Conservation (phyloP, 2,113 vertebrate genomes). For the Empidonax traillii region DNA sequence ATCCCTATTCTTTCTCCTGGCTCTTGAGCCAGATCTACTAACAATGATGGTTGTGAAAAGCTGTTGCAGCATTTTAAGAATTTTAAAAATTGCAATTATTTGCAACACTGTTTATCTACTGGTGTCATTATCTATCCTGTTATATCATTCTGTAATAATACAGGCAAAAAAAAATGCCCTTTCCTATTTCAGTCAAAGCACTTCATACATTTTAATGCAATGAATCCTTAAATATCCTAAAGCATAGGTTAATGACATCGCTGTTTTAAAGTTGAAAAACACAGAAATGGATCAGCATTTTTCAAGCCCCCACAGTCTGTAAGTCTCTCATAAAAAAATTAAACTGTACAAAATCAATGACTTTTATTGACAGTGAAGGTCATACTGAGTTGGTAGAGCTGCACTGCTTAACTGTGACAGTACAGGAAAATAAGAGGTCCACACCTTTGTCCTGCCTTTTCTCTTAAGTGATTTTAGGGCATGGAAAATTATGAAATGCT, state of each 20-base stretch:
- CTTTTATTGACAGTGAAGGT: neutral
- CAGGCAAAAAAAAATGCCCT: neutral
- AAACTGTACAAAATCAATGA: neutral
- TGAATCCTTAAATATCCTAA: conserved; percentile 23
- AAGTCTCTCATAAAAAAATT: neutral
- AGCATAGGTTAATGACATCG: conserved; percentile 24
- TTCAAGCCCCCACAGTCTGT: neutral
- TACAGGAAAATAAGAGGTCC: neutral
- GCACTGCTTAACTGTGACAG: neutral
- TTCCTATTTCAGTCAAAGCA: neutral
- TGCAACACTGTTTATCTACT: neutral
- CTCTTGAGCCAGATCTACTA: neutral
- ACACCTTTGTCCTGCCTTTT: neutral
- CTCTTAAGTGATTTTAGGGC: neutral
- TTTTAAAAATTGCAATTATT: neutral
- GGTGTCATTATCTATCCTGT: neutral
- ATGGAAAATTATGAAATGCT: neutral
- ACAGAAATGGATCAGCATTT: conserved; percentile 4
- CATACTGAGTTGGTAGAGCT: neutral
- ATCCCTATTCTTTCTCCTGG: neutral
- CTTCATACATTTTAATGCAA: conserved; percentile 22
- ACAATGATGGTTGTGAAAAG: neutral
- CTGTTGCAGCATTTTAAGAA: neutral
- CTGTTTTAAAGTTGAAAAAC: neutral
- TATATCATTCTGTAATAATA: neutral